Evolutionary conservation across 1,140 invertebrate species (phyloP).

Genomic region (Coelopa frigida): DNA sequence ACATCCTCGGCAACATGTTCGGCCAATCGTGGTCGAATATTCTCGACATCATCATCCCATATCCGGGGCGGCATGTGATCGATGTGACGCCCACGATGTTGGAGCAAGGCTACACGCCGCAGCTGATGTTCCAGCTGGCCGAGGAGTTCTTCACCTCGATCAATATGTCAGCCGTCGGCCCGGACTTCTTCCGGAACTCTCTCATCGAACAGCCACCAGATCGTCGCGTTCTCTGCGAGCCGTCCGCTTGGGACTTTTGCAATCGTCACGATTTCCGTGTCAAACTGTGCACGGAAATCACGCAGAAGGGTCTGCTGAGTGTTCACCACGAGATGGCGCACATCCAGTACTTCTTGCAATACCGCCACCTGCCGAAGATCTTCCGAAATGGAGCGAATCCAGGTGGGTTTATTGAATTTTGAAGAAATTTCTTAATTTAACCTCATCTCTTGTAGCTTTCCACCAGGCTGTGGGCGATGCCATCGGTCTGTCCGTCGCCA

Average conservation of each 20-base stretch:
- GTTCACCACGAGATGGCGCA: conserved; percentile 92
- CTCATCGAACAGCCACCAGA: conserved; percentile 67
- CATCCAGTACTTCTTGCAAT: conserved; percentile 83
- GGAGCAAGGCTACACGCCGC: conserved; percentile 68
- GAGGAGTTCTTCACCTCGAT: conserved; percentile 81
- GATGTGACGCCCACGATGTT: conserved; percentile 78
- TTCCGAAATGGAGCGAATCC: conserved; percentile 89
- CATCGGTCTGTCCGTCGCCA: conserved; percentile 75
- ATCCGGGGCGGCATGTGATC: conserved; percentile 75
- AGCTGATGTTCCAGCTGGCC: conserved; percentile 69
- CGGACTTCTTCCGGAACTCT: conserved; percentile 74
- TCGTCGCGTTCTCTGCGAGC: conserved; percentile 70
- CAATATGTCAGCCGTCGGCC: conserved; percentile 73
- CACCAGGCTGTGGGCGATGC: conserved; percentile 92
- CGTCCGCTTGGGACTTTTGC: conserved; percentile 91
- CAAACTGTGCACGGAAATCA: conserved; percentile 90
- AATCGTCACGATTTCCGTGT: conserved; percentile 85
- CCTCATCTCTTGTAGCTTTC: conserved; percentile 58
- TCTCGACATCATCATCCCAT: conserved; percentile 74
- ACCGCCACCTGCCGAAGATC: conserved; percentile 73
- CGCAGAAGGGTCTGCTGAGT: conserved; percentile 80
- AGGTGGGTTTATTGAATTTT: conserved; percentile 49
- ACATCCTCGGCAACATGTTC: conserved; percentile 87
- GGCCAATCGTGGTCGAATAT: conserved; percentile 83
- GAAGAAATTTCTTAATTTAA: not conserved